phyloP scores from a whole-genome alignment of 2,113 vertebrate genomes.

The Jaculus jaculus region DNA sequence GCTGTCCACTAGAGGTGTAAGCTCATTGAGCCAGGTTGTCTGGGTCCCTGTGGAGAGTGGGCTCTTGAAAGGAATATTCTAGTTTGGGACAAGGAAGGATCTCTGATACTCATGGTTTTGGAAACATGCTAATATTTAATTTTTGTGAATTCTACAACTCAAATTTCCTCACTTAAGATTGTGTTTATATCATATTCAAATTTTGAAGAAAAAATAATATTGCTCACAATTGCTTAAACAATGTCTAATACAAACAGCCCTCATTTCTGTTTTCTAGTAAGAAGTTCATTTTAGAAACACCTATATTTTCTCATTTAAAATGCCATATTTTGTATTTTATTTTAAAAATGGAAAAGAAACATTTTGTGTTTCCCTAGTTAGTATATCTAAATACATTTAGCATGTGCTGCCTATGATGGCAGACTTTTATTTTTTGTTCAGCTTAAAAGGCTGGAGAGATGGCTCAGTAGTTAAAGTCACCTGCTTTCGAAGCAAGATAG shows the following conservation, averaged over 20 bases:
- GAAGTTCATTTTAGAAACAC: background rate
- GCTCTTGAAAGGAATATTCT: too few relatives aligned
- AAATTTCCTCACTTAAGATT: background rate
- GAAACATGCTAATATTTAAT: background rate
- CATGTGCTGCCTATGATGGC: background rate
- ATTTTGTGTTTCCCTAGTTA: background rate
- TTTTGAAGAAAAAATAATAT: conserved; percentile 15
- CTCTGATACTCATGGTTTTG: background rate
- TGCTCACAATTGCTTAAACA: background rate
- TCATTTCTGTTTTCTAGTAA: conserved; percentile 1
- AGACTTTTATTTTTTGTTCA: background rate
- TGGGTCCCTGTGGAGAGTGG: too few relatives aligned
- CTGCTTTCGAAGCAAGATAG: too few relatives aligned
- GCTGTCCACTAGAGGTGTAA: too few relatives aligned
- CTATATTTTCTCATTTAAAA: conserved; percentile 52
- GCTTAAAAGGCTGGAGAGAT: too few relatives aligned
- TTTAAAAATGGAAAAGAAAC: background rate
- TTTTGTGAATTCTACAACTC: conserved; percentile 18
- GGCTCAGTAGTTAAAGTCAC: too few relatives aligned
- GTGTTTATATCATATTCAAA: conserved; percentile 36
- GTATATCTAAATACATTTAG: background rate
- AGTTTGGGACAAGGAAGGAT: too few relatives aligned
- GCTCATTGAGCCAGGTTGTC: too few relatives aligned
- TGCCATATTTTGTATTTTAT: background rate
- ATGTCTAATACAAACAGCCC: background rate